Evolutionary conservation across 2,888 invertebrate genomes (phyloP), one percentile per base, ranked within the genome.

Genomic region (Nemotelus pantherinus): DNA sequence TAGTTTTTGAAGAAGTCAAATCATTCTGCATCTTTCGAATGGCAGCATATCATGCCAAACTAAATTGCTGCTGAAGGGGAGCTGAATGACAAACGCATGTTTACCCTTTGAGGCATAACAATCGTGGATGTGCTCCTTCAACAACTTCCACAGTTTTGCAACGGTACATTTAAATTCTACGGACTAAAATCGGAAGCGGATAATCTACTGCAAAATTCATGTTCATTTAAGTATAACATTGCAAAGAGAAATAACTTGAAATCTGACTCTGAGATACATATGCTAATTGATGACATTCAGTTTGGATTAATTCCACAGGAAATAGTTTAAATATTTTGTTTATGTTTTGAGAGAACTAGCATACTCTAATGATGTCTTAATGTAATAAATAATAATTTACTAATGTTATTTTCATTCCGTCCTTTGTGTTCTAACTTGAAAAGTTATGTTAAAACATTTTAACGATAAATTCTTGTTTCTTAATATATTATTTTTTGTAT

Each of bases 321-420:
- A 74, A 74, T 60, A 74, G 43, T 53, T 48, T 72, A 58, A 58
- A 58, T 6, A 74, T 9, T 45, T n/a, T 57, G 55, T 41, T 43
- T 71, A 71, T 63, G 9, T 10, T 63, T 25, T 47, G 65, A 39
- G 60, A 74, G 53, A 67, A 67, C 10, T 74, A n/a, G 74, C 63
- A 60, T 74, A 50, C 25, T 3, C 10, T 45, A 41, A n/a, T 41
- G 63, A 60, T 41, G n/a, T 45, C 63, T 63, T 63, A 74, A 41
- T 63, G 10, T 43, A 74, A 60, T 74, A 74, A 74, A 74, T 74
- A 74, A 74, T 63, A 60, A 57, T 60, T 74, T 74, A 74, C 74
- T 74, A 74, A 63, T 41, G 7, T 39, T 74, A 74, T 53, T 70
- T n/a, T 63, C 63, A 60, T 60, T 74, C 41, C 48, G 74, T 72